Evolutionary conservation across 2,797 vertebrate genomes (phyloP), one percentile per base, ranked within the genome.

Genomic region (Muraenolepis orangiensis): DNA sequence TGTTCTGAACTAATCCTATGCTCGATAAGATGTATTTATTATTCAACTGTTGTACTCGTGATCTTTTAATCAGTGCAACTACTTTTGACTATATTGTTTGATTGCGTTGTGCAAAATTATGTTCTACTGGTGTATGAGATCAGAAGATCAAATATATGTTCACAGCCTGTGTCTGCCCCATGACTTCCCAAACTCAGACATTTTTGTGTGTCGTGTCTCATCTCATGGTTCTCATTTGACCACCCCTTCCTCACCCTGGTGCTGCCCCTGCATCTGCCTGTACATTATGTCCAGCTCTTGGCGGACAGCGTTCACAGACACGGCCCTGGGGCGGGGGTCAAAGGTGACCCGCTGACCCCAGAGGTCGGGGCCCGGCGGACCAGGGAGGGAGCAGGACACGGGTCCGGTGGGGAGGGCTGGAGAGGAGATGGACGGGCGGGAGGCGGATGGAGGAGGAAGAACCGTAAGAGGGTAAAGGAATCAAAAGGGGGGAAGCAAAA

Each of bases 281-380:
- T 88, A 95, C 83, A 97, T 93, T 78, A 87, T 89, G 87, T 96
- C 95, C 86, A 97, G 89, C 74, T 97, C 95, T 89, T 95, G 94
- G 84, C 94, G 94, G 28, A 92, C 94, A 87, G 95, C 93, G 0
- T 92, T 93, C 91, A 95, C 85, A 88, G n/a, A 79, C 71, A 73
- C 88, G 76, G 91, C 89, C 87, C 90, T 87, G 83, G 87, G 82
- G n/a, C 77, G 76, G 70, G 86, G 82, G 66, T 91, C 81, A 5
- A 91, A 88, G 85, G 90, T 88, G 78, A 79, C 81, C 77, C 85
- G 78, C 12, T 83, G 87, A 85, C 89, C 72, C 1, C 93, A 91
- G 88, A 88, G 78, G 0, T 88, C 87, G 85, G 88, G 87, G 84
- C 82, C 87, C 79, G 76, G 87, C 12, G 28, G 92, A 82, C 86